Base-by-base conservation (phyloP, 2,888 invertebrate species). In the Brachyptera putata region DNA sequence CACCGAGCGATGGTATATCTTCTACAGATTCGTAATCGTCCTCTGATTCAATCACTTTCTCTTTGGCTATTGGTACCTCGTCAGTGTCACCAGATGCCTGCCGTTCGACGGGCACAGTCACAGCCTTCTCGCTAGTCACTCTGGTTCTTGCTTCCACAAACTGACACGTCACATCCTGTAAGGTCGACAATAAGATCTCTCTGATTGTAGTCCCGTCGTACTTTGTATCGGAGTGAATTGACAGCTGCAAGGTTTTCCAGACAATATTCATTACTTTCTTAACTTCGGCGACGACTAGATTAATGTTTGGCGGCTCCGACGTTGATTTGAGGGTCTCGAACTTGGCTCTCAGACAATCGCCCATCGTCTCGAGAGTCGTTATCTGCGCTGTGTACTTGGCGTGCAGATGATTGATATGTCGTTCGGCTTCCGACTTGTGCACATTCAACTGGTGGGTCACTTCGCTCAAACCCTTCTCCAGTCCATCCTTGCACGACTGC, bases 201-300 rank as follows among this genome's bases (percentile, higher is more conserved):
- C 57, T 53, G 24, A 64, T 55, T 5, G 18, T 18, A 3, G 57
- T 48, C 5, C 64, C 60, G 3, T 60, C 49, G 53, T 62, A 64
- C 2, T 37, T 43, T 2, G 25, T 14, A 7, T 41, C 50, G n/a
- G 46, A 25, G 1, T 21, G n/a, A 48, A 64, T 62, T 9, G 58
- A 48, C 7, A 25, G 7, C 36, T 60, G 57, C 21, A 61, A 13
- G 9, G 39, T 37, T 24, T 56, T 62, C 58, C 60, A 64, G 41
- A 64, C 55, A 1, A 60, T 22, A 39, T 64, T 64, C 62, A 64
- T 64, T 26, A 64, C 64, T 30, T 58, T 55, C 36, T 62, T 62
- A 21, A 64, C 60, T 37, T 62, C 62, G 7, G 49, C 3, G 13
- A 22, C 36, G 18, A 16, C 7, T 7, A 14, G 18, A 50, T n/a